These are phyloP conservation scores for Chrysotoxum bicinctum DNA, from an alignment of 2,888 invertebrate genomes.

Conservation along the genomic window DNA sequence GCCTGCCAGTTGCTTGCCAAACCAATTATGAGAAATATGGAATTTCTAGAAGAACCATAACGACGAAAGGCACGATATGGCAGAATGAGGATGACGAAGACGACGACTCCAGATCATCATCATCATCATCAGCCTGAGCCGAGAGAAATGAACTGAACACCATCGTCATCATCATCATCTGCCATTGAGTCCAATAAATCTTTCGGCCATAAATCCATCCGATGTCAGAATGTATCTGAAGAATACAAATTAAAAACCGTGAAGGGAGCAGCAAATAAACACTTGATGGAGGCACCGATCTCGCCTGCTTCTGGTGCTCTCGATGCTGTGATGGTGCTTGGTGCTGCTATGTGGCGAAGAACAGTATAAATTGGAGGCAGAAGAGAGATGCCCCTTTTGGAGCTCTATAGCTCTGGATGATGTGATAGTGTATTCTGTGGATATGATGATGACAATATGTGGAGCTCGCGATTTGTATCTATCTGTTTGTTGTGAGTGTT, in stretches of 20 bases:
- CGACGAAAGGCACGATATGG: background rate
- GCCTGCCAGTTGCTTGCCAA: slow-evolving; percentile 27
- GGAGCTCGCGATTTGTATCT: slow-evolving; percentile 72
- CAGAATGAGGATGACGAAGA: background rate
- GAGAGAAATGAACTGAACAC: slow-evolving; percentile 12
- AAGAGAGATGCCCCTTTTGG: slow-evolving; percentile 16
- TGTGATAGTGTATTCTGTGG: slow-evolving; percentile 52
- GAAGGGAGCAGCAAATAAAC: slow-evolving; percentile 65
- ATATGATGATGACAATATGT: slow-evolving; percentile 73
- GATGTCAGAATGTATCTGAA: slow-evolving; percentile 71
- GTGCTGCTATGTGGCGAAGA: background rate
- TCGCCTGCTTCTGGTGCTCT: slow-evolving; percentile 15
- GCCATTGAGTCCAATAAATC: slow-evolving; percentile 72
- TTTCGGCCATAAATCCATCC: slow-evolving; percentile 72
- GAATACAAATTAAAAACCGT: slow-evolving; percentile 71
- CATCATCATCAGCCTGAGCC: slow-evolving; percentile 14
- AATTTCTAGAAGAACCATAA: slow-evolving; percentile 23
- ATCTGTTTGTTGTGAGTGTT: slow-evolving; percentile 73
- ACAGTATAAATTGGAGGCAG: background rate
- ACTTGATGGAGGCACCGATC: slow-evolving; percentile 63
- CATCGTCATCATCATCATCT: slow-evolving; percentile 62
- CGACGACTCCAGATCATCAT: slow-evolving; percentile 48
- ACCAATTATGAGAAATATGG: slow-evolving; percentile 61
- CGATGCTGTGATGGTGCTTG: slow-evolving; percentile 12
- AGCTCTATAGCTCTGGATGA: background rate